Percentiles rank a stretch among this genome's conserved stretches.
Evolutionary conservation across 2,888 invertebrate species (phyloP).

Genomic region (Amphipyra tragopoginis): DNA sequence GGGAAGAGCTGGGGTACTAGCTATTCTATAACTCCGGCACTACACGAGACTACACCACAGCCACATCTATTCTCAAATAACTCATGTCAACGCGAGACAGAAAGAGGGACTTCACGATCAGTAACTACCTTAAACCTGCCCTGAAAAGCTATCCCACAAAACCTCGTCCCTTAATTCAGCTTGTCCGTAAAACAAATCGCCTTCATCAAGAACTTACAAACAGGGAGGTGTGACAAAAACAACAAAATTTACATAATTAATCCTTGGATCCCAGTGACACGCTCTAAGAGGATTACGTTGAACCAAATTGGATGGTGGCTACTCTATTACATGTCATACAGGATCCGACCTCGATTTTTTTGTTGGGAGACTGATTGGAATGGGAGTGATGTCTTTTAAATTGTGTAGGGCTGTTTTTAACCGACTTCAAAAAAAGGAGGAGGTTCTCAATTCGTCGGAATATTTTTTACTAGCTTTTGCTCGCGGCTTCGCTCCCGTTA

Average conservation of each 20-base stretch:
- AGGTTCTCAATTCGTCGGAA: too few relatives aligned
- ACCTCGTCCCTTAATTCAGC: slow-evolving; percentile 20
- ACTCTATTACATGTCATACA: slow-evolving; percentile 51
- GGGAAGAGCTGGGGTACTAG: too few relatives aligned
- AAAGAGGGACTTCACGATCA: too few relatives aligned
- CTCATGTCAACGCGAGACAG: too few relatives aligned
- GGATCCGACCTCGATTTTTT: slow-evolving; percentile 32
- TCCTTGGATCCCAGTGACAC: slow-evolving; percentile 68
- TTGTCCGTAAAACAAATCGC: slow-evolving; percentile 47
- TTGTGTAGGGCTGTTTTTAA: neutral
- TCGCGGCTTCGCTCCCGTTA: too few relatives aligned
- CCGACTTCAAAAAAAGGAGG: too few relatives aligned
- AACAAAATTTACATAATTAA: slow-evolving; percentile 83
- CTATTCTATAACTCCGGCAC: too few relatives aligned
- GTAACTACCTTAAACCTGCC: neutral
- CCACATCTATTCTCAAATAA: too few relatives aligned
- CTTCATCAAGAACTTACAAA: slow-evolving; percentile 46
- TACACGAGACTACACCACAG: too few relatives aligned
- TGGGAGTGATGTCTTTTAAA: neutral
- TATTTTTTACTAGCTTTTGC: too few relatives aligned
- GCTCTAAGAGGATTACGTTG: slow-evolving; percentile 74
- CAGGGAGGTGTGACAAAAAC: slow-evolving; percentile 66
- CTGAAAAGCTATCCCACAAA: slow-evolving; percentile 4
- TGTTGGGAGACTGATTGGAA: neutral
- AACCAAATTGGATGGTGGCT: slow-evolving; percentile 78